Evolutionary conservation across 2,888 invertebrate species (phyloP).

Genomic region (Luperina nickerlii): DNA sequence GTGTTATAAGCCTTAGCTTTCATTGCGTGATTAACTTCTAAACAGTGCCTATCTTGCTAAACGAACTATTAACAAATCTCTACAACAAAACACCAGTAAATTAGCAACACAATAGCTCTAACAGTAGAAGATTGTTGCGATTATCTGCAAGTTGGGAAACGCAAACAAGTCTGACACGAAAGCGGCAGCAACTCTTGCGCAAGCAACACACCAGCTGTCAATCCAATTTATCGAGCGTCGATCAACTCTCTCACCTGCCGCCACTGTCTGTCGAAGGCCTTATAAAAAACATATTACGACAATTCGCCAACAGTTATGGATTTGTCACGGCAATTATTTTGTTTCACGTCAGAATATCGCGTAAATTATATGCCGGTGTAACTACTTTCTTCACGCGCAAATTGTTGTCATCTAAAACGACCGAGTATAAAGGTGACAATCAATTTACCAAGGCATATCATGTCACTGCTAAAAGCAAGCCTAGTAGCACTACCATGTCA

Average conservation of each 20-base stretch:
- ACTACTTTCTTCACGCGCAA: constrained; percentile 34
- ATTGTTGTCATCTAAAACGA: constrained; percentile 31
- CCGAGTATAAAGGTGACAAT: constrained; percentile 13
- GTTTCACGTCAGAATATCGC: constrained; percentile 15
- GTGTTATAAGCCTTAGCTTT: constrained; percentile 11
- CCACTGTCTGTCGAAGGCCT: constrained; percentile 74
- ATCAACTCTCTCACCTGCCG: constrained; percentile 76
- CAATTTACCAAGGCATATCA: constrained; percentile 19
- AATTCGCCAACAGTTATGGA: constrained; percentile 61
- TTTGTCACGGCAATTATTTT: constrained; percentile 61
- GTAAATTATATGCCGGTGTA: constrained; percentile 42
- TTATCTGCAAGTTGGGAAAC: constrained; percentile 63
- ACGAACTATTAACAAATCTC: constrained; percentile 55
- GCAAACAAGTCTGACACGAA: constrained; percentile 57
- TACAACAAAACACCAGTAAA: constrained; percentile 52
- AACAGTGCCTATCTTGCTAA: constrained; percentile 30
- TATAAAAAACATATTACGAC: constrained; percentile 59
- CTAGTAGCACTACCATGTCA: constrained; percentile 24
- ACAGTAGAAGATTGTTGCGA: constrained; percentile 60
- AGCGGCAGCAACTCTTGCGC: constrained; percentile 67
- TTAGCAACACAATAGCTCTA: constrained; percentile 61
- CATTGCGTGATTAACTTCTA: constrained; percentile 31
- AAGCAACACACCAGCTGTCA: constrained; percentile 75
- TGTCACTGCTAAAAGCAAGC: constrained; percentile 15
- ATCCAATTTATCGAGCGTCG: constrained; percentile 78